Conservation (phyloP, 2,113 vertebrate genomes). For the Clinocottus analis region DNA sequence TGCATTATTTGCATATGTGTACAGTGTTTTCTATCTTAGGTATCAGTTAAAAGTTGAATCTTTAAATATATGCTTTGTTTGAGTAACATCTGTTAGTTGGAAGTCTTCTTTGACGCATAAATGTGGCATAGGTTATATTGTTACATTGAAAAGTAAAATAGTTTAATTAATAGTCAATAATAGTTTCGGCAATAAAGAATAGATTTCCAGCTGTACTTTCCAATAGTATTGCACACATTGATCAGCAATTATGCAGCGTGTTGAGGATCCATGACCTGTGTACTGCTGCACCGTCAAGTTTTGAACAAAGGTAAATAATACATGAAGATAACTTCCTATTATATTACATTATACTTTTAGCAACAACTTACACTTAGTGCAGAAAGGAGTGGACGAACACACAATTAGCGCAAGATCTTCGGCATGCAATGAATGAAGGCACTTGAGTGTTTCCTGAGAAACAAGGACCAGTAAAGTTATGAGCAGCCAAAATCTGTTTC, state of each 20-base stretch:
- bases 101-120: not conserved
- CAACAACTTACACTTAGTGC: not conserved
- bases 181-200: not conserved
- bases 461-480: not conserved
- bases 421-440: not conserved
- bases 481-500: not conserved
- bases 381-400: not conserved
- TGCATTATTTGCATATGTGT: not conserved
- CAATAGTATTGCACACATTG: not conserved
- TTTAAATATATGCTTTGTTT: not conserved
- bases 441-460: not conserved
- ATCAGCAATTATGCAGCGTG: not conserved
- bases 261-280: not conserved
- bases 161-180: not conserved
- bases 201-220: not conserved
- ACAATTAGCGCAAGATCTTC: not conserved
- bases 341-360: not conserved
- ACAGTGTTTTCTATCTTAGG: not conserved
- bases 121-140: not conserved
- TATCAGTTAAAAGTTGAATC: not conserved
- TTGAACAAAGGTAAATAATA: not conserved
- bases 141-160: not conserved
- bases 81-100: not conserved
- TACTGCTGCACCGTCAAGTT: not conserved
- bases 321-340: not conserved